phyloP scores from a whole-genome alignment of 1,140 invertebrate genomes.

The Archegozetes longisetosus region DNA sequence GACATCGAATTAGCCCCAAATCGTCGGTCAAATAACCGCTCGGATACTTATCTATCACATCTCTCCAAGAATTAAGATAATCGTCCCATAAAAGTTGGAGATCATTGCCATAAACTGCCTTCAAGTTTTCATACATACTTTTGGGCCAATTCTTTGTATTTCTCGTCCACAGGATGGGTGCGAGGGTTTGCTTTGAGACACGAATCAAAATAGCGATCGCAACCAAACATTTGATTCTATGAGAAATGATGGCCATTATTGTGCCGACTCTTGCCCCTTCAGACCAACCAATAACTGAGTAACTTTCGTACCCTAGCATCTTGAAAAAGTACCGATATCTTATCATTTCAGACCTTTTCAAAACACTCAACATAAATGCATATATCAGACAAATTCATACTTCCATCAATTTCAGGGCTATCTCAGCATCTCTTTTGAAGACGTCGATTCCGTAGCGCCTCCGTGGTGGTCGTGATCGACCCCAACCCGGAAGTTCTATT shows the following conservation, averaged over 20 bases:
- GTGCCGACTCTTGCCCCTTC: conserved; percentile 66
- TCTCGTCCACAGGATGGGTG: neutral
- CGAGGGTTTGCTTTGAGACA: neutral
- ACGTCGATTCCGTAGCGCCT: conserved; percentile 10
- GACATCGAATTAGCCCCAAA: conserved; percentile 21
- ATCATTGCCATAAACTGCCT: conserved; percentile 12
- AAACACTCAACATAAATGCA: neutral
- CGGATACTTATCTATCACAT: conserved; percentile 23
- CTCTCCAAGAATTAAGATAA: conserved; percentile 12
- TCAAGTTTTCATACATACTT: neutral
- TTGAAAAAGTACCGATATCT: conserved; percentile 11
- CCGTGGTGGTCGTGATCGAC: conserved; percentile 12
- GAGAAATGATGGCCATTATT: conserved; percentile 44
- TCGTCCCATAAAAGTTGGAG: conserved; percentile 13
- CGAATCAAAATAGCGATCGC: too few species aligned
- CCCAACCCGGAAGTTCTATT: conserved; percentile 15
- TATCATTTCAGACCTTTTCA: conserved; percentile 20
- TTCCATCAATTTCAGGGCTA: conserved; percentile 10
- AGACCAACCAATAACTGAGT: conserved; percentile 66
- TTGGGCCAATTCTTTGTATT: neutral
- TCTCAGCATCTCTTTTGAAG: conserved; percentile 8
- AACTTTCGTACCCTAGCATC: neutral
- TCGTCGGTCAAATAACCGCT: conserved; percentile 26
- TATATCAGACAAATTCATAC: conserved; percentile 35
- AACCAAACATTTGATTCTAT: too few species aligned